Conservation (phyloP, 2,113 vertebrate genomes). For the Chaetorhynchus papuensis region DNA sequence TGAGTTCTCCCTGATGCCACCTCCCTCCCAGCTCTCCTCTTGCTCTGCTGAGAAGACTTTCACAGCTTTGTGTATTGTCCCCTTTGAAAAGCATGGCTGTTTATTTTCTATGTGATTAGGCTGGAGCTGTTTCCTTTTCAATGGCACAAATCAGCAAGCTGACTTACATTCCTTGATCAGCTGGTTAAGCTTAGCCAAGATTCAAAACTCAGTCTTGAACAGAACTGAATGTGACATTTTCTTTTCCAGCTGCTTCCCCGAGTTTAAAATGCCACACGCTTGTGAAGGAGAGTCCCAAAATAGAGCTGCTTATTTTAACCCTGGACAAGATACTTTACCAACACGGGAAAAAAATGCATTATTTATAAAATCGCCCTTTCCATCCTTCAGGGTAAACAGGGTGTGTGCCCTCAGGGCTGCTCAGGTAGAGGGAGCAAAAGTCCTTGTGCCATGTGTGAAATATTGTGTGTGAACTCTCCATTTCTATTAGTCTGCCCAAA, state of each 20-base stretch:
- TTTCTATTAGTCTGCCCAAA: neutral
- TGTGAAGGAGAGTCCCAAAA: neutral
- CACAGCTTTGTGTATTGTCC: neutral
- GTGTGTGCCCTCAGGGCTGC: neutral
- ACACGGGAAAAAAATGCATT: neutral
- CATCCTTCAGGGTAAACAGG: neutral
- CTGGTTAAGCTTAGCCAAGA: neutral
- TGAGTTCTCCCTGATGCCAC: neutral
- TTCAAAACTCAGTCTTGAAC: neutral
- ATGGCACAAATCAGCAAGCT: neutral
- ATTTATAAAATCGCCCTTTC: neutral
- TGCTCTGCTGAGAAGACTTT: neutral
- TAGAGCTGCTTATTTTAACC: neutral
- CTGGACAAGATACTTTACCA: neutral
- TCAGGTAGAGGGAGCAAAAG: neutral
- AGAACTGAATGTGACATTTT: slow-evolving; percentile 19
- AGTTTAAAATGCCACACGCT: neutral
- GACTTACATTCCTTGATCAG: neutral
- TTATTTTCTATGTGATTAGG: neutral
- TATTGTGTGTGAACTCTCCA: neutral
- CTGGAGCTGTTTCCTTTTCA: neutral
- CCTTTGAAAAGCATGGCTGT: neutral
- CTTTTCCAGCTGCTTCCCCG: neutral
- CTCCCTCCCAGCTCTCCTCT: neutral
- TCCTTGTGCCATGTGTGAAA: neutral